A percentile compares a stretch with the other conserved stretches of the same genome.
Conservation (phyloP, 1,140 invertebrate genomes). For the Sitophilus oryzae region DNA sequence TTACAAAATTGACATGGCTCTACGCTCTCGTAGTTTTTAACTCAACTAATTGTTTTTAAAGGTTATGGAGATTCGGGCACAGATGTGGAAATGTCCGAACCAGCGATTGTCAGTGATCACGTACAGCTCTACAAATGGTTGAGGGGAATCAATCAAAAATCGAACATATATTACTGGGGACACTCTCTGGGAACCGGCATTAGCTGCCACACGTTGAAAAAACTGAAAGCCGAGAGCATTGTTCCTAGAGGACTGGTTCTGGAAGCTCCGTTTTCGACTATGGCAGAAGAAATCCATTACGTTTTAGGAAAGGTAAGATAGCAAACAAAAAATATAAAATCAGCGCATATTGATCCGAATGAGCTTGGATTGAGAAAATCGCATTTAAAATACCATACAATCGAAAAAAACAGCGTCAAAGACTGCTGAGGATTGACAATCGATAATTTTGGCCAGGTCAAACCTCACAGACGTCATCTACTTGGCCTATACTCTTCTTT, state of each 20-base stretch:
- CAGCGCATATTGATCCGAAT: no score
- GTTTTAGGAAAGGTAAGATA: slow-evolving; percentile 67
- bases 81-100: slow-evolving; percentile 57
- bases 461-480: no score
- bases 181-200: slow-evolving; percentile 74
- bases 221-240: slow-evolving; percentile 39
- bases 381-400: no score
- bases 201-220: slow-evolving; percentile 52
- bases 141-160: slow-evolving; percentile 38
- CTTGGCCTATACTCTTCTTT: no score
- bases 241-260: slow-evolving; percentile 67
- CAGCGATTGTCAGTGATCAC: slow-evolving; percentile 76
- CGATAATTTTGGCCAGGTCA: no score
- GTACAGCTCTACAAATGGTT: slow-evolving; percentile 74
- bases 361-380: slow-evolving; percentile 7
- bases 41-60: slow-evolving; percentile 36
- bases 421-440: no score
- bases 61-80: slow-evolving; percentile 82
- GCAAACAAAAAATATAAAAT: no score
- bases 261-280: slow-evolving; percentile 85
- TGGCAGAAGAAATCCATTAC: slow-evolving; percentile 75
- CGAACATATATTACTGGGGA: slow-evolving; percentile 75
- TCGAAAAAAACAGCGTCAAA: no score
- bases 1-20: not conserved
- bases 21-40: not conserved